Evolutionary conservation across 2,797 vertebrate genomes (phyloP), one percentile per base, ranked within the genome.

Genomic region (Heliangelus exortis): DNA sequence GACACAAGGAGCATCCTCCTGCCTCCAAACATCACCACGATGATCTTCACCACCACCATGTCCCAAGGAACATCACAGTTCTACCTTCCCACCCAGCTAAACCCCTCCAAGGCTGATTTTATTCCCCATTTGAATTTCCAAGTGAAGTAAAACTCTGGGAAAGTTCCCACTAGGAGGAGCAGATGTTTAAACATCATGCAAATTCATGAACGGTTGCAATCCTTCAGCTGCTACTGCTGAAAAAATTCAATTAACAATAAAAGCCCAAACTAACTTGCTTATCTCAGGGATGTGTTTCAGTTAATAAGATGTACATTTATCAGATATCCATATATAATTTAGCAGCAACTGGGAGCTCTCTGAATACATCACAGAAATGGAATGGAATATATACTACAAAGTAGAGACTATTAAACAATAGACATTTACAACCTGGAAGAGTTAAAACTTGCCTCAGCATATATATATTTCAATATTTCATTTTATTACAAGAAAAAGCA

Each of bases 161-260:
- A 89, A 94, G 84, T 87, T 96, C 67, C 78, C 6, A 23, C 86
- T 75, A 94, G 87, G 93, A 97, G 85, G 54, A 97, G 79, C 97
- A 98, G 97, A 97, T 97, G 97, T 96, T 97, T 93, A 93, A 50
- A 97, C 90, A 88, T 91, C 89, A 92, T 96, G 96, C 90, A 96
- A 97, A 97, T 96, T 89, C 89, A 84, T 43, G 50, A 96, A 92
- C 83, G 68, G 77, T 90, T 93, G 80, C 91, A 92, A 95, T 95
- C 94, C 86, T 96, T 94, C 92, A 66, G 92, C 92, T 96, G 91
- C 94, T 80, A 62, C 95, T 90, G 92, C 94, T 58, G 76, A 81
- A 87, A 96, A 96, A 97, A 97, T 96, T 96, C 97, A 97, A 97
- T 97, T 96, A 97, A 97, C 96, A 96, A 90, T 95, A 96, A 97